Percentiles rank a stretch among this genome's conserved stretches.
phyloP scores from a whole-genome alignment of 2,113 vertebrate species.

The Paralichthys olivaceus region DNA sequence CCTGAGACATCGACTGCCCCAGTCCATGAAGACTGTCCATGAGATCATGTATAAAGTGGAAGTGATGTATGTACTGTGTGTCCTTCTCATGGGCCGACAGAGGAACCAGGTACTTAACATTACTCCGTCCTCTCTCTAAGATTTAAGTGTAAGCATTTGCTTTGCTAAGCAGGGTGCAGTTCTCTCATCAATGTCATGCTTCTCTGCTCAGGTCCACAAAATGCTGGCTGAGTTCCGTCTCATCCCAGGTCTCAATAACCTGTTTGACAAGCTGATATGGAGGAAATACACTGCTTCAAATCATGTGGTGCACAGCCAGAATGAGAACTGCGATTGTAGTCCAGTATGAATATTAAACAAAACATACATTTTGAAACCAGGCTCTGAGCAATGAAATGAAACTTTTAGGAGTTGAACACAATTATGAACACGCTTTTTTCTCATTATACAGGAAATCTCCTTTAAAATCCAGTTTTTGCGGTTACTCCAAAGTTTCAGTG shows the following conservation, averaged over 20 bases:
- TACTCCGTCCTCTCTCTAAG: too few species aligned
- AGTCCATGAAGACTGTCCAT: conserved; percentile 99
- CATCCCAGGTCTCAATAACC: conserved; percentile 97
- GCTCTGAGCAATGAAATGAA: not conserved
- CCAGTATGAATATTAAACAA: conserved; percentile 81
- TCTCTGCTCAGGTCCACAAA: conserved; percentile 90
- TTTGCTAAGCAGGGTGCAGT: not conserved
- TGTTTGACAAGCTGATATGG: conserved; percentile 99
- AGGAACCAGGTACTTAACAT: conserved; percentile 90
- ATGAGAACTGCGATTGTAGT: conserved; percentile 98
- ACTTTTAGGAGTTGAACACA: not conserved
- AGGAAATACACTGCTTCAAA: conserved; percentile 94
- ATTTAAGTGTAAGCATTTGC: not conserved
- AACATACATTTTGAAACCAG: not conserved
- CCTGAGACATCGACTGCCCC: conserved; percentile 90
- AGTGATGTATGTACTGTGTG: conserved; percentile 96
- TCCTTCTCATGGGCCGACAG: conserved; percentile 96
- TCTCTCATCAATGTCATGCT: not conserved
- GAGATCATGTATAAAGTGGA: conserved; percentile 99
- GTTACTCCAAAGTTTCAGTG: conserved; percentile 98
- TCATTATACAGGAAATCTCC: conserved; percentile 90
- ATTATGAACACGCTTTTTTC: not conserved
- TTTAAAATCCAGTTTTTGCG: conserved; percentile 98
- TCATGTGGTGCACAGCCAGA: conserved; percentile 94
- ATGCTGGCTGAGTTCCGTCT: conserved; percentile 97